These are phyloP conservation scores for Papilio xuthus DNA, from an alignment of 1,140 invertebrate species.

Conservation along the genomic window DNA sequence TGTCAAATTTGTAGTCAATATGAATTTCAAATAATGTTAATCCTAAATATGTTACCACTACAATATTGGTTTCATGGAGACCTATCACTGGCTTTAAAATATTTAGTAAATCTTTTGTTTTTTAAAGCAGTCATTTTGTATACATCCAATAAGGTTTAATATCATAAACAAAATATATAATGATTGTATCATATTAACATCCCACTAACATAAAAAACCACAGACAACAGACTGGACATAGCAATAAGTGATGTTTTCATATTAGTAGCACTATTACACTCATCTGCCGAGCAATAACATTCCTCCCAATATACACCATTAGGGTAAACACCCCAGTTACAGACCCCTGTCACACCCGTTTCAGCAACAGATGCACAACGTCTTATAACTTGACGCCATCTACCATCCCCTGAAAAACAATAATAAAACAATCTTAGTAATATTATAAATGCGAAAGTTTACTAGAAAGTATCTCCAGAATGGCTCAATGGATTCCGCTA, in stretches of 20 bases:
- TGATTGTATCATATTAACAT: not conserved
- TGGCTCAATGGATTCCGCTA: no score
- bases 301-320: constrained; percentile 98
- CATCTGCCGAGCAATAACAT: constrained; percentile 94
- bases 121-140: not conserved
- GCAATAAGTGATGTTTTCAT: constrained; percentile 45
- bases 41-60: no score
- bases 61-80: no score
- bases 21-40: no score
- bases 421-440: constrained; percentile 1
- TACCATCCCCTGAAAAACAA: constrained; percentile 89
- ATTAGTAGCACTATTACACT: constrained; percentile 85
- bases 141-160: not conserved
- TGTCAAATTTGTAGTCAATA: no score
- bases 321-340: constrained; percentile 96
- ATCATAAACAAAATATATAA: not conserved
- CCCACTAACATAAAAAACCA: constrained; percentile 11
- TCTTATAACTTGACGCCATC: constrained; percentile 95
- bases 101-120: no score
- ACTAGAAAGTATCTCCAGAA: no score
- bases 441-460: no score
- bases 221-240: constrained; percentile 40
- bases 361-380: constrained; percentile 94
- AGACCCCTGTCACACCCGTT: constrained; percentile 94
- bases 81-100: no score